Percentiles rank a stretch among this genome's conserved stretches.
These are phyloP conservation scores for Terrapene triunguis DNA, from an alignment of 2,113 vertebrate species.

Conservation along the genomic window DNA sequence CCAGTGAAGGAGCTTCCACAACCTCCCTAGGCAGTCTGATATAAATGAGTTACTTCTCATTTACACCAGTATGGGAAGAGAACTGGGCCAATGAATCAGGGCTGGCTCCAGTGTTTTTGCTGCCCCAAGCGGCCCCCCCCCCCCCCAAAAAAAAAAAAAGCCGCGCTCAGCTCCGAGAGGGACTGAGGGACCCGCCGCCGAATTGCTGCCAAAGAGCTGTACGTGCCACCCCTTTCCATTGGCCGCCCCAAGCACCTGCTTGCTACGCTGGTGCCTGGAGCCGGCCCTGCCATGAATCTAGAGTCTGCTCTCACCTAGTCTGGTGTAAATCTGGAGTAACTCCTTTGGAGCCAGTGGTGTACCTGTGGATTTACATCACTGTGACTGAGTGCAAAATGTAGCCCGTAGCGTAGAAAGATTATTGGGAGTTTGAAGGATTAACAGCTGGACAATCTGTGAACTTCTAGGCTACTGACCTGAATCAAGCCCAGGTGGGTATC, in stretches of 20 bases:
- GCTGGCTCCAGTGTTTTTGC: no score
- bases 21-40: background rate
- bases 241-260: no score
- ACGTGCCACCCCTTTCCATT: no score
- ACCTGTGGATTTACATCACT: background rate
- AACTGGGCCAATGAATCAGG: background rate
- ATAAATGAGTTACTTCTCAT: background rate
- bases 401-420: background rate
- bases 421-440: background rate
- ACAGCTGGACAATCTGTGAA: background rate
- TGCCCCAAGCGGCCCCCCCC: no score
- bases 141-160: no score
- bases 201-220: no score
- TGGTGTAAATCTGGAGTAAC: background rate
- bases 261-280: no score
- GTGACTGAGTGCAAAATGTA: background rate
- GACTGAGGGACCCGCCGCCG: no score
- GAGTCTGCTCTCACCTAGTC: background rate
- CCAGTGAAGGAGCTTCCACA: background rate
- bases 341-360: background rate
- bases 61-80: background rate
- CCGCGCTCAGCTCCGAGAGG: no score
- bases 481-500: background rate
- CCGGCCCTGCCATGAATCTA: background rate
- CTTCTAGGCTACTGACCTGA: background rate